phyloP scores from a whole-genome alignment of 2,113 vertebrate species.

The Sapayoa aenigma region DNA sequence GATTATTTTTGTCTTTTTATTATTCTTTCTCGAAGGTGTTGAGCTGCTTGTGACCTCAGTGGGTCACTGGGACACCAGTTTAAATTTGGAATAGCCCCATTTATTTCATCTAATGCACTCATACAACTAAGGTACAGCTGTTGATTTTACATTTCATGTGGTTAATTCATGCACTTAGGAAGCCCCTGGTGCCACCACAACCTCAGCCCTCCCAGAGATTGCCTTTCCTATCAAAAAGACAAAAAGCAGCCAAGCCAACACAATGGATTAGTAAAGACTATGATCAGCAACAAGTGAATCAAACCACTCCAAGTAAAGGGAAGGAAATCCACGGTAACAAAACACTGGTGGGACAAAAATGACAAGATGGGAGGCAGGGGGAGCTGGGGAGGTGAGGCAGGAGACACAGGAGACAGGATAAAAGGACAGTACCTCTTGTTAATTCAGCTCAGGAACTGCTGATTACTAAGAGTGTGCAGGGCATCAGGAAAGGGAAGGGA shows the following conservation, averaged over 20 bases:
- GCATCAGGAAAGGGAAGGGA: conserved; percentile 65
- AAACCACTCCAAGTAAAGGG: not conserved
- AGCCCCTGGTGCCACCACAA: not conserved
- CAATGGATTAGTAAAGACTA: conserved; percentile 10
- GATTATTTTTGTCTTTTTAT: not conserved
- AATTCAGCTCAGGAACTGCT: conserved; percentile 67
- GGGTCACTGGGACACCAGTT: not conserved
- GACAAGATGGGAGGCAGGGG: not conserved
- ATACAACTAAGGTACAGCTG: not conserved
- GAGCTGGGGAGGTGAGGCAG: not conserved
- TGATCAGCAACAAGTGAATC: conserved; percentile 24
- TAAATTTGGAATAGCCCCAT: not conserved
- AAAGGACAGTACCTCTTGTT: conserved; percentile 68
- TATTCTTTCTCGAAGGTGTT: not conserved
- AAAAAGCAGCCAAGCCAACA: conserved; percentile 2
- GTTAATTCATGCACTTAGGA: not conserved
- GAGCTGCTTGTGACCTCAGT: not conserved
- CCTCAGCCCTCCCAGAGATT: conserved; percentile 42
- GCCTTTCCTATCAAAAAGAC: conserved; percentile 31
- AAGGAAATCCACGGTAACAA: not conserved
- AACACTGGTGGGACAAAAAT: not conserved
- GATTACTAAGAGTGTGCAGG: conserved; percentile 64
- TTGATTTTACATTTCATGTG: not conserved
- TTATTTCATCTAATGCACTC: not conserved
- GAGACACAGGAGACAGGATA: conserved; percentile 41